phyloP scores from a whole-genome alignment of 2,888 invertebrate genomes.

The Hemithea aestivaria region DNA sequence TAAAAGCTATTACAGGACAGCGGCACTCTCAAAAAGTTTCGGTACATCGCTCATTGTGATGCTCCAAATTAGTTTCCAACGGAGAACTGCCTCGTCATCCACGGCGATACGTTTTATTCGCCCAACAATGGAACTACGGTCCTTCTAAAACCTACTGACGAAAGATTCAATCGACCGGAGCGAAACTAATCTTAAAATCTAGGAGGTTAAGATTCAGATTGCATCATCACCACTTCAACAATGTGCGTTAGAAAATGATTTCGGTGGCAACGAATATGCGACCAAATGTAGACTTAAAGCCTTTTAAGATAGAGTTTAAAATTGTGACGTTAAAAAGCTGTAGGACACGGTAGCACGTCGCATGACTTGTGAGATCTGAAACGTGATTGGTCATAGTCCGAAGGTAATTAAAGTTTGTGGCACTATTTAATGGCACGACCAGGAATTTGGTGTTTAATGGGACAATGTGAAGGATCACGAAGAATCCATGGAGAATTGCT shows the following conservation, averaged over 20 bases:
- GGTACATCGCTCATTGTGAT: slow-evolving; percentile 66
- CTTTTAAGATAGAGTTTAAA: slow-evolving; percentile 21
- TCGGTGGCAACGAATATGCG: slow-evolving; percentile 35
- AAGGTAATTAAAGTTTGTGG: slow-evolving; percentile 79
- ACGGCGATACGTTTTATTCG: slow-evolving; percentile 69
- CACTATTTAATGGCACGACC: slow-evolving; percentile 75
- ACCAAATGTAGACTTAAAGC: slow-evolving; percentile 47
- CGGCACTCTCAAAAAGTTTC: slow-evolving; percentile 69
- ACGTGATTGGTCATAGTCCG: slow-evolving; percentile 77
- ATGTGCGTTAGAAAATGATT: slow-evolving; percentile 49
- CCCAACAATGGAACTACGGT: slow-evolving; percentile 73
- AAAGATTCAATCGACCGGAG: slow-evolving; percentile 48
- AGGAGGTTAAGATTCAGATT: slow-evolving; percentile 56
- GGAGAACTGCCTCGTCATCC: slow-evolving; percentile 71
- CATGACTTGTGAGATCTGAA: slow-evolving; percentile 75
- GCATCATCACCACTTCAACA: slow-evolving; percentile 45
- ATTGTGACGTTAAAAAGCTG: slow-evolving; percentile 42
- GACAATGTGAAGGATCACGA: slow-evolving; percentile 67
- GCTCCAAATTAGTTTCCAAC: slow-evolving; percentile 76
- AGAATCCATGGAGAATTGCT: slow-evolving; percentile 67
- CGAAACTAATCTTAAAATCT: slow-evolving; percentile 34
- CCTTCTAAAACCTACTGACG: slow-evolving; percentile 55
- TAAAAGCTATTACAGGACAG: slow-evolving; percentile 50
- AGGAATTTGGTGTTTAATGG: slow-evolving; percentile 75
- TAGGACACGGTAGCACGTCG: slow-evolving; percentile 76